Base-by-base conservation (phyloP, 2,888 invertebrate species). In the Gisinianus flammeolus region DNA sequence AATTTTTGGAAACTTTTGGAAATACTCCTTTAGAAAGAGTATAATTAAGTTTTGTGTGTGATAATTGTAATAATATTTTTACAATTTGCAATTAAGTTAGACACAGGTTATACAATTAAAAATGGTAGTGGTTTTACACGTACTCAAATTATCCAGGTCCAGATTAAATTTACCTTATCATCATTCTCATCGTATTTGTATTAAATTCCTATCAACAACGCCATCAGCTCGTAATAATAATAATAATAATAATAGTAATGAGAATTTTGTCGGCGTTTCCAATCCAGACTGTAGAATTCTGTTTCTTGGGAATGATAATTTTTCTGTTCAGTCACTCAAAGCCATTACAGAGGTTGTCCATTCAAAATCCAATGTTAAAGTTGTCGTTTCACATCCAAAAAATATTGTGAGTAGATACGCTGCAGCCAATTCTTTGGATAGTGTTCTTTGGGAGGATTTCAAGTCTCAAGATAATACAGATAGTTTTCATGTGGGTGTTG, bases 241-340 rank as follows among this genome's bases (percentile, higher is more conserved):
- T 12, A 56, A n/a, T 22, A 6, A 10, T 22, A 3, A 24, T 26
- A 62, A 24, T 26, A 6, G 8, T 5, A 16, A 16, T 4, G 54
- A 5, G n/a, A n/a, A n/a, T n/a, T n/a, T n/a, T n/a, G n/a, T n/a
- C n/a, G n/a, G n/a, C n/a, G 24, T 62, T 22, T 62, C 33, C 10
- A 58, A 62, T 64, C 33, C 56, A n/a, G 24, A 73, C 24, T 62
- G 22, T 22, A 31, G 64, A 82, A 87, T 93, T n/a, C 86, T 96
- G 67, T 96, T 96, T 87, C 94, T 96, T 87, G 96, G 96, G 8
- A 93, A 93, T 19, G 95, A 96, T 87, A 88, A 90, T 73, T 96
- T 96, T 88, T 92, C 95, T 0, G 85, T 94, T 28, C 91, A 90
- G 81, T 94, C 93, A 86, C 88, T 96, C 70, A 89, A 90, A 87